A percentile compares a stretch with the other conserved stretches of the same genome.
These are phyloP conservation scores for Ispidina lecontei DNA, from an alignment of 2,797 vertebrate species.

Conservation along the genomic window DNA sequence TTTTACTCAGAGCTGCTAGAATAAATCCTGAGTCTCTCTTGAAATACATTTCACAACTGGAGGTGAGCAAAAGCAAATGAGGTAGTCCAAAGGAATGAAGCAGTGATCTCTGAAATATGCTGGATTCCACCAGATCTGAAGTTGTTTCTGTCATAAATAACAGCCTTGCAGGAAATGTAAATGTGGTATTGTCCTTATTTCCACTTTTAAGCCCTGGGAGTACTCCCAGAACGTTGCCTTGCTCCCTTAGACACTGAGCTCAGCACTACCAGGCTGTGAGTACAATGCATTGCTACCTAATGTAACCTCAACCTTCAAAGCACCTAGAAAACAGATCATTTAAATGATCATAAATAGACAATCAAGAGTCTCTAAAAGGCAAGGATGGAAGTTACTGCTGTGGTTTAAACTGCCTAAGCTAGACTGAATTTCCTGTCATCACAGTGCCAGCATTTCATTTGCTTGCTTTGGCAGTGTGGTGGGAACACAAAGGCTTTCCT, in stretches of 20 bases:
- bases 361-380: neutral
- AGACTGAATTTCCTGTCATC: constrained; percentile 1
- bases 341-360: neutral
- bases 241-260: neutral
- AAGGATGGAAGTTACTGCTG: neutral
- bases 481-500: neutral
- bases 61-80: neutral
- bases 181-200: neutral
- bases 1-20: neutral
- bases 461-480: neutral
- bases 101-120: neutral
- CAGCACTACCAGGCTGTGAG: neutral
- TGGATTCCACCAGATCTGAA: neutral
- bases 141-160: neutral
- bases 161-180: neutral
- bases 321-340: neutral
- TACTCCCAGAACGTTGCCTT: neutral
- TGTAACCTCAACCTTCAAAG: neutral
- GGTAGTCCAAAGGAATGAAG: neutral
- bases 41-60: neutral
- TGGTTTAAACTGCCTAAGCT: neutral
- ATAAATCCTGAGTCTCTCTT: neutral
- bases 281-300: neutral
- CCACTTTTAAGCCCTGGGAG: neutral
- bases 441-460: neutral